phyloP scores from a whole-genome alignment of 2,888 invertebrate species.

The Polyploca ridens region DNA sequence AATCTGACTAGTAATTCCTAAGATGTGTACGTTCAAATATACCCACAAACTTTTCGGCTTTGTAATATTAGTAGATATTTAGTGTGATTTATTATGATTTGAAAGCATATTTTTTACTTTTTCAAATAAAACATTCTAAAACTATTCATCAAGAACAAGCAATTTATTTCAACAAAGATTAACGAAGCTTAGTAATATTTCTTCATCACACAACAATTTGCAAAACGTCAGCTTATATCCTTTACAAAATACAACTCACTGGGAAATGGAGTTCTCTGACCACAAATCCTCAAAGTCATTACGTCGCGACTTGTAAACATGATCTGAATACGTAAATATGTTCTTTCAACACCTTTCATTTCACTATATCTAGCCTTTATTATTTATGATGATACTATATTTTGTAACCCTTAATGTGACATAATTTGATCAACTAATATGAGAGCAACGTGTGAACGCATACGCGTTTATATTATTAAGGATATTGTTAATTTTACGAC shows the following conservation, averaged over 20 bases:
- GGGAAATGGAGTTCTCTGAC: constrained; percentile 35
- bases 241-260: constrained; percentile 19
- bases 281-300: constrained; percentile 41
- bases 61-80: too few species aligned
- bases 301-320: constrained; percentile 40
- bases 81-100: too few species aligned
- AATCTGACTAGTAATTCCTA: too few species aligned
- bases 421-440: too few species aligned
- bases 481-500: too few species aligned
- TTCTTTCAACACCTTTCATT: constrained; percentile 22
- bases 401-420: too few species aligned
- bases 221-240: constrained; percentile 24
- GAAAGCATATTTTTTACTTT: not conserved
- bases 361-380: not conserved
- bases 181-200: constrained; percentile 24
- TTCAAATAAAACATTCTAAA: not conserved
- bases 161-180: constrained; percentile 4
- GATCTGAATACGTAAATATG: constrained; percentile 45
- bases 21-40: too few species aligned
- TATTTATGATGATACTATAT: not conserved
- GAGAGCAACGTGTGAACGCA: too few species aligned
- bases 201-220: constrained; percentile 15
- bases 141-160: not conserved
- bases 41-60: too few species aligned
- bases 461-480: too few species aligned